These are phyloP conservation scores for Drosophila triauraria DNA, from an alignment of 1,140 invertebrate species.

Conservation along the genomic window DNA sequence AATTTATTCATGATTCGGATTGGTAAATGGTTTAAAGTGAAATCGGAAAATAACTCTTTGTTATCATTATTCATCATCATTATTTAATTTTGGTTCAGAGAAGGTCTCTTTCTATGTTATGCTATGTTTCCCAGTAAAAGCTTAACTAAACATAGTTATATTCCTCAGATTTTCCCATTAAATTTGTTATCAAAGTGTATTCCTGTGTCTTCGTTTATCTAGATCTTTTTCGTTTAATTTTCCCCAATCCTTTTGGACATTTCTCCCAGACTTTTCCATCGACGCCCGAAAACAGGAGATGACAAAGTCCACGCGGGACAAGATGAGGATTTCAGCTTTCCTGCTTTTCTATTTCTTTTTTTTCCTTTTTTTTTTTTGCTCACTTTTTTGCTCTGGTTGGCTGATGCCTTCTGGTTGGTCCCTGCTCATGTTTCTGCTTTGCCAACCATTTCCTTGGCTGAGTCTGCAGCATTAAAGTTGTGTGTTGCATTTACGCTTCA, in stretches of 20 bases:
- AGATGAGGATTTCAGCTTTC: constrained; percentile 9
- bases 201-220: constrained; percentile 12
- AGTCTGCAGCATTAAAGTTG: constrained; percentile 60
- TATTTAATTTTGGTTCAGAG: too few relatives aligned
- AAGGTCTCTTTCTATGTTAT: not conserved
- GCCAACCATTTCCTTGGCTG: constrained; percentile 42
- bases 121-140: not conserved
- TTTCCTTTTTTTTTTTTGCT: not conserved
- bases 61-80: too few relatives aligned
- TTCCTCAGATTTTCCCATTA: not conserved
- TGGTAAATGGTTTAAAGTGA: too few relatives aligned
- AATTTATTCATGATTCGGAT: too few relatives aligned
- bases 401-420: constrained; percentile 31
- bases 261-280: constrained; percentile 31
- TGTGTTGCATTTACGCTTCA: constrained; percentile 72
- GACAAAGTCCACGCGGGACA: constrained; percentile 36
- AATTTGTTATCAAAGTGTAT: constrained; percentile 11
- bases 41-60: too few relatives aligned
- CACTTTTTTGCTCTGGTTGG: constrained; percentile 19
- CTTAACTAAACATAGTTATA: too few relatives aligned
- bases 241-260: constrained; percentile 14
- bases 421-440: constrained; percentile 47
- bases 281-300: constrained; percentile 19
- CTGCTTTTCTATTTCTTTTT: constrained; percentile 1
- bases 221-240: constrained; percentile 1